Conservation (phyloP, 1,140 invertebrate species). For the Sycophaga agraensis region DNA sequence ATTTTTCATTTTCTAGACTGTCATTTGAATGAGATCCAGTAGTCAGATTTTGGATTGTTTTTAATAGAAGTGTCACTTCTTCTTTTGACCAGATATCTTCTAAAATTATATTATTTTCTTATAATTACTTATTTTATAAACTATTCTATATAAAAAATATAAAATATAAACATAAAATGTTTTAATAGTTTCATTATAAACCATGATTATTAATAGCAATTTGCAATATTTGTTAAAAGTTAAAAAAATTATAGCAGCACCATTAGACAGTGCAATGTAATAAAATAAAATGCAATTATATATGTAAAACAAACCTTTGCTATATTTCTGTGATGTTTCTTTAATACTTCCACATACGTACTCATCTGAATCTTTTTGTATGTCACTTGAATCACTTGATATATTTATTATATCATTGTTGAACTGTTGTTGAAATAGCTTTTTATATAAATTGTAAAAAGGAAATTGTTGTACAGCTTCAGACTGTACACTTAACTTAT, state of each 20-base stretch:
- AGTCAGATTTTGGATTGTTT: constrained; percentile 33
- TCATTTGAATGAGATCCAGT: constrained; percentile 30
- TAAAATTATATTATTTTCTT: constrained; percentile 31
- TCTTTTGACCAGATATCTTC: constrained; percentile 36
- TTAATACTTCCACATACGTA: constrained; percentile 3
- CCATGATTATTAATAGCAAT: too few species aligned
- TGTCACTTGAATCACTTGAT: neutral
- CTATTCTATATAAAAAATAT: neutral
- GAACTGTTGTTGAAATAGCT: constrained; percentile 31
- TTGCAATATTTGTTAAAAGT: neutral
- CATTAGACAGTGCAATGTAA: too few species aligned
- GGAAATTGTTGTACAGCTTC: constrained; percentile 39
- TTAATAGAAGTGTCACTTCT: constrained; percentile 35
- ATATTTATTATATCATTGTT: constrained; percentile 2
- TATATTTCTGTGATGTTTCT: constrained; percentile 8
- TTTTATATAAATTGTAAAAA: constrained; percentile 38
- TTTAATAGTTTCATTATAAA: too few species aligned
- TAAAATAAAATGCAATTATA: neutral
- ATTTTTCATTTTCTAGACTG: constrained; percentile 36
- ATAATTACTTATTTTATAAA: neutral
- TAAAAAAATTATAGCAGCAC: too few species aligned
- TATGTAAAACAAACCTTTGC: constrained; percentile 14
- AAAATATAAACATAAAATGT: neutral
- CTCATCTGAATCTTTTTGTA: constrained; percentile 18
- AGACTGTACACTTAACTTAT: constrained; percentile 19